phyloP scores from a whole-genome alignment of 2,888 invertebrate species.

The Drosophila sordidula region DNA sequence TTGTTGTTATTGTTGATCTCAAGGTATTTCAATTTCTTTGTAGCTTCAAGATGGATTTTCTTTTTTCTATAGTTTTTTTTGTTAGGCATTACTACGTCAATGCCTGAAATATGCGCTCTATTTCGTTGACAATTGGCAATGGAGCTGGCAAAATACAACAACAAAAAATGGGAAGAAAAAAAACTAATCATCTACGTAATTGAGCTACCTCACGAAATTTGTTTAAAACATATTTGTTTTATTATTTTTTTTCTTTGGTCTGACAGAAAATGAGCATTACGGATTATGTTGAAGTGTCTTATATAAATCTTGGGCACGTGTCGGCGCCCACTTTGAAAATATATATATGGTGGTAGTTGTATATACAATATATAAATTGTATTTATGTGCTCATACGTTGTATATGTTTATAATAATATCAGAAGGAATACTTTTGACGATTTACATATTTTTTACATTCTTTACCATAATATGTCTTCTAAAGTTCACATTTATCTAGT shows the following conservation, averaged over 20 bases:
- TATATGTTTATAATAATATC: too few relatives aligned
- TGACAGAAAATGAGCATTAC: conserved; percentile 45
- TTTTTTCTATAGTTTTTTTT: conserved; percentile 3
- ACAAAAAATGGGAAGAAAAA: conserved; percentile 6
- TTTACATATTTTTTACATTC: too few relatives aligned
- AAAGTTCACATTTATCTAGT: too few relatives aligned
- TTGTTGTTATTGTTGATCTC: conserved; percentile 13
- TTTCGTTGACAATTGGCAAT: conserved; percentile 72
- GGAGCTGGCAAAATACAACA: background rate
- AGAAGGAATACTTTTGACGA: too few relatives aligned
- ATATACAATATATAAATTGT: too few relatives aligned
- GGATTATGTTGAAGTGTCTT: conserved; percentile 39
- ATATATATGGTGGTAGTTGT: background rate
- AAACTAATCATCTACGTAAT: conserved; percentile 40
- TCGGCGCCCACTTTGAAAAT: conserved; percentile 20
- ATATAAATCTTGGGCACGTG: conserved; percentile 62
- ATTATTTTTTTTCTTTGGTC: background rate
- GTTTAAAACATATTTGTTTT: conserved; percentile 16
- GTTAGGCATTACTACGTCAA: conserved; percentile 63
- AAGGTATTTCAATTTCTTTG: conserved; percentile 63
- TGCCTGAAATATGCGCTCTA: conserved; percentile 67
- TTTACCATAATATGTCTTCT: too few relatives aligned
- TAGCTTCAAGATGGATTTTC: conserved; percentile 33
- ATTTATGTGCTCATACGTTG: too few relatives aligned
- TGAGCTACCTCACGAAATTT: conserved; percentile 37